Evolutionary conservation across 23 tunicate species (phyloP), one percentile per base, ranked within the genome.

Genomic region (Diplosoma virens): DNA sequence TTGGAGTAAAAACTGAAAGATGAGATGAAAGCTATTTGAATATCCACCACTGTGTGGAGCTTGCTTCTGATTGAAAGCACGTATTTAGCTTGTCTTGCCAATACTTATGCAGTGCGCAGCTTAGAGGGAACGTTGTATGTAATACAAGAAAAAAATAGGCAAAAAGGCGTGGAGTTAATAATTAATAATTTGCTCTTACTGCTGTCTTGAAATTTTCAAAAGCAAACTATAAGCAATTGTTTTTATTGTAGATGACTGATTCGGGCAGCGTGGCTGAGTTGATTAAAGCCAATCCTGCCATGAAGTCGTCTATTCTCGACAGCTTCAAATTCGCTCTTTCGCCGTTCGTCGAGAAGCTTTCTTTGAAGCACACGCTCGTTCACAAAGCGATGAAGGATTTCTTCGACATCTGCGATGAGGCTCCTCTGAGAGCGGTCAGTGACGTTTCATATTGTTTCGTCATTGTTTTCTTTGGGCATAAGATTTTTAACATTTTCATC

Each of bases 371-470:
- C 32, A 89, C 99, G 26, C 35, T 95, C 30, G 76, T 91, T 1
- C 99, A 95, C 67, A 80, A 86, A 61, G 99, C 86, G 1, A 80
- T 89, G 45, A 60, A 61, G 27, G 99, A 95, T 22, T 95, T 89
- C 63, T 95, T 95, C 66, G 33, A 68, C 22, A 26, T 33, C 54
- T 95, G 99, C 35, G 93, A 88, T 37, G 73, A 79, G 3, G 67
- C 45, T 3, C 37, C 66, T 4, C 33, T 82, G 3, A 35, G 86
- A 41, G 55, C 80, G 28, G 96, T 89, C n/a, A n/a, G n/a, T n/a
- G n/a, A n/a, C n/a, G n/a, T n/a, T n/a, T n/a, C n/a, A n/a, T n/a
- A n/a, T n/a, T n/a, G n/a, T n/a, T n/a, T n/a, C n/a, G n/a, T n/a
- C n/a, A n/a, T n/a, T n/a, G n/a, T n/a, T n/a, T n/a, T n/a, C n/a